phyloP scores from a whole-genome alignment of 2,797 vertebrate genomes.

The Falco concolor region DNA sequence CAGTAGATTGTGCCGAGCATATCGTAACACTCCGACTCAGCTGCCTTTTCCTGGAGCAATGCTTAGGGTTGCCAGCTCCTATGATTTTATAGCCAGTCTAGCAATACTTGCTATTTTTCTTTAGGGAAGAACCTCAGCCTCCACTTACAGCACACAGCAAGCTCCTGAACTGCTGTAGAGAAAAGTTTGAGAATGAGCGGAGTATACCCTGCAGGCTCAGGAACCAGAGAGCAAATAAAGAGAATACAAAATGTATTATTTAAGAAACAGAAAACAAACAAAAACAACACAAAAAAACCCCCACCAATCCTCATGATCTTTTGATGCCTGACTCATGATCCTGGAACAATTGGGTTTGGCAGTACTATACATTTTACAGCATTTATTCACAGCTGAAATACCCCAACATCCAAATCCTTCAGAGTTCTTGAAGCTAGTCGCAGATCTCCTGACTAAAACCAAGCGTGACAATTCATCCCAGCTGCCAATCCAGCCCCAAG shows the following conservation, averaged over 20 bases:
- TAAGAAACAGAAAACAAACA: slow-evolving; percentile 60
- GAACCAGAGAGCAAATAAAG: slow-evolving; percentile 41
- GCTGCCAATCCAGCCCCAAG: slow-evolving; percentile 39
- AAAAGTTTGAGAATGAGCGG: slow-evolving; percentile 29
- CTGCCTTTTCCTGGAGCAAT: background rate
- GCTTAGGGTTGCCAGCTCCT: background rate
- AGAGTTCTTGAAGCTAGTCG: background rate
- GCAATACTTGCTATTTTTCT: background rate
- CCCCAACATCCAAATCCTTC: slow-evolving; percentile 18
- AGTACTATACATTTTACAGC: slow-evolving; percentile 33
- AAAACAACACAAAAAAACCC: background rate
- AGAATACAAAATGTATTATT: slow-evolving; percentile 55
- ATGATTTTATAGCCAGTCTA: background rate
- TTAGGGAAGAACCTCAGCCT: slow-evolving; percentile 18
- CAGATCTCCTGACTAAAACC: slow-evolving; percentile 28
- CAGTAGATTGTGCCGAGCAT: background rate
- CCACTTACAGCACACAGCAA: slow-evolving; percentile 4
- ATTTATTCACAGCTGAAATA: slow-evolving; percentile 56
- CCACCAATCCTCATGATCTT: slow-evolving; percentile 46
- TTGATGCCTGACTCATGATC: slow-evolving; percentile 47
- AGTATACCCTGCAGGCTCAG: slow-evolving; percentile 49
- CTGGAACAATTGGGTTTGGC: slow-evolving; percentile 47
- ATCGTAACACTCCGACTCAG: background rate
- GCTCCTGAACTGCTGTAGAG: slow-evolving; percentile 19
- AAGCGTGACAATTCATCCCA: slow-evolving; percentile 44